A percentile compares a stretch with the other conserved stretches of the same genome.
Conservation (phyloP, 2,797 vertebrate genomes). For the Melanotaenia trifasciata region DNA sequence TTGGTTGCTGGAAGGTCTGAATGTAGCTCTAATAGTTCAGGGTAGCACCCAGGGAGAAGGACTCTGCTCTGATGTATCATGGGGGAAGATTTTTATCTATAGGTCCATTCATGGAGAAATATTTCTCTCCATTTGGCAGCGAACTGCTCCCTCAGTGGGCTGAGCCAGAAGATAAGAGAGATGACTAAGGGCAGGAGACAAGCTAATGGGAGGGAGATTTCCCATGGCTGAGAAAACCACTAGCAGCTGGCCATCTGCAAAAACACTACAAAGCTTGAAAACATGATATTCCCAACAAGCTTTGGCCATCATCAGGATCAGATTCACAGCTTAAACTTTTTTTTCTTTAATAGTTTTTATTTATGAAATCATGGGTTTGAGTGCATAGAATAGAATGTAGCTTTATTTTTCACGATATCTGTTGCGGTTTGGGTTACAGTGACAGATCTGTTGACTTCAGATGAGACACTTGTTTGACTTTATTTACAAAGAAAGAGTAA, state of each 20-base stretch:
- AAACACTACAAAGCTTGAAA: constrained; percentile 68
- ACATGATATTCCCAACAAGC: constrained; percentile 61
- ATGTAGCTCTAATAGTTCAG: constrained; percentile 53
- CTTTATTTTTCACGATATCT: constrained; percentile 39
- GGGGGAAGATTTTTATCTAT: constrained; percentile 71
- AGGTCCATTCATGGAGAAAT: constrained; percentile 76
- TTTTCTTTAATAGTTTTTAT: constrained; percentile 10
- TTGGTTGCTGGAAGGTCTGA: constrained; percentile 48
- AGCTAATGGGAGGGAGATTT: constrained; percentile 77
- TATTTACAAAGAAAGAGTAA: constrained; percentile 19
- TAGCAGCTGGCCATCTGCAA: constrained; percentile 83
- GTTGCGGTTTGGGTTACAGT: constrained; percentile 38
- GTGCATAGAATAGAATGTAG: background rate
- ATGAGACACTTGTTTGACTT: constrained; percentile 19
- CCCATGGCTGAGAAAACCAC: constrained; percentile 72
- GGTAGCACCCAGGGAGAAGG: constrained; percentile 47
- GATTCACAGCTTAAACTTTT: constrained; percentile 26
- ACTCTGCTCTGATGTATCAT: constrained; percentile 63
- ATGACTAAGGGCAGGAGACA: constrained; percentile 78
- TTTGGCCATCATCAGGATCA: constrained; percentile 34
- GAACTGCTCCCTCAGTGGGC: constrained; percentile 55
- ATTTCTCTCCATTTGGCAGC: constrained; percentile 67
- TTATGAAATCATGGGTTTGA: constrained; percentile 5
- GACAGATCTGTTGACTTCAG: constrained; percentile 15
- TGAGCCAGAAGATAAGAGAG: constrained; percentile 75